phyloP scores from a whole-genome alignment of 2,113 vertebrate species.

The Labeo rohita region DNA sequence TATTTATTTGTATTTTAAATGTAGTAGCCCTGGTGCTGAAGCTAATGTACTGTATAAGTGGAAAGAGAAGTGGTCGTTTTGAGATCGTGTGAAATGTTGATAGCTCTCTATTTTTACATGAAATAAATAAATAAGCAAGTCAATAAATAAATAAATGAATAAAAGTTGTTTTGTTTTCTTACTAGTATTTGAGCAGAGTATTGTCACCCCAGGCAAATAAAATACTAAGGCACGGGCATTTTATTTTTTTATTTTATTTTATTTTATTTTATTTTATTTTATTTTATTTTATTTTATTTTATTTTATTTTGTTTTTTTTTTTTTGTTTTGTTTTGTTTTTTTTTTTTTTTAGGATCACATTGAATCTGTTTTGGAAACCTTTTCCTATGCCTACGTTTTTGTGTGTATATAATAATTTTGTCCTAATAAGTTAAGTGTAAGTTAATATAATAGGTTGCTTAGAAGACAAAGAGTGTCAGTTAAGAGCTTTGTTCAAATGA shows the following conservation, averaged over 20 bases:
- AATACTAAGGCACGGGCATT: background rate
- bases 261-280: no score
- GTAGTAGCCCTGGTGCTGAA: background rate
- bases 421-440: no score
- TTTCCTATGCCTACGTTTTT: background rate
- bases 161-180: background rate
- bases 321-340: background rate
- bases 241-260: no score
- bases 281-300: no score
- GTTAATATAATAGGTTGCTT: background rate
- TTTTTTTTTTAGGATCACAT: background rate
- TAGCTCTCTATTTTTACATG: background rate
- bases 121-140: background rate
- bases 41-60: slow-evolving; percentile 19
- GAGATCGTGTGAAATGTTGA: slow-evolving; percentile 2
- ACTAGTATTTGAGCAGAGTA: background rate
- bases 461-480: background rate
- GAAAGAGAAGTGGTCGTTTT: background rate
- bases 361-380: background rate
- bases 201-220: background rate
- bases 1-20: slow-evolving; percentile 14
- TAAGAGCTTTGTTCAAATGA: background rate
- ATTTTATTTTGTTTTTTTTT: no score
- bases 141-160: background rate
- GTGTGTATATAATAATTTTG: no score